A percentile compares a stretch with the other conserved stretches of the same genome.
Conservation (phyloP, 1,140 invertebrate species). For the Pogonus chalceus region DNA sequence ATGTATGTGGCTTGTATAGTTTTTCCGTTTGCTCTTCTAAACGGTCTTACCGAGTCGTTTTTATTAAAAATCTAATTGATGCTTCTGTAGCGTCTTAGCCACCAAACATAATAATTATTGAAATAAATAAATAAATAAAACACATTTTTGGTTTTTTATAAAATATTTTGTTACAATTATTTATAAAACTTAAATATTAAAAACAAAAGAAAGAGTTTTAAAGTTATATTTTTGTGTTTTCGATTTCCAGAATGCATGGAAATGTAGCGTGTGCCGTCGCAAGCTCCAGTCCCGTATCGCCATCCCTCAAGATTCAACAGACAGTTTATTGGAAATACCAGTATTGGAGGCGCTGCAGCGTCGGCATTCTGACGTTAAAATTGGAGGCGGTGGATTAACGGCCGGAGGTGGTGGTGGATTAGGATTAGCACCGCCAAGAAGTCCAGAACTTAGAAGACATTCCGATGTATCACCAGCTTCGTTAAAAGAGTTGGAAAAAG, state of each 20-base stretch:
- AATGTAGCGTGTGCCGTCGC: conserved; percentile 68
- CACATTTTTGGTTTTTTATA: no score
- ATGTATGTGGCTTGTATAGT: no score
- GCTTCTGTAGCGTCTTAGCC: no score
- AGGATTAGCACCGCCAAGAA: conserved; percentile 62
- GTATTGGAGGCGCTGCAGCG: conserved; percentile 61
- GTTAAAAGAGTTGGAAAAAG: conserved; percentile 74
- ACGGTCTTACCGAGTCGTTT: no score
- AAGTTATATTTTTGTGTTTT: conserved; percentile 5
- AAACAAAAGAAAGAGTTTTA: background rate
- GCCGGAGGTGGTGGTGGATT: conserved; percentile 37
- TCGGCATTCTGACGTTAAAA: conserved; percentile 66
- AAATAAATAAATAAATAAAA: background rate
- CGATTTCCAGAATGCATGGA: conserved; percentile 54
- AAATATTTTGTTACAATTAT: no score
- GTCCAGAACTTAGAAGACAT: conserved; percentile 65
- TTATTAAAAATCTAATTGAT: no score
- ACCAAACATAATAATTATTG: background rate
- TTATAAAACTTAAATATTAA: no score
- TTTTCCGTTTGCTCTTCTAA: no score
- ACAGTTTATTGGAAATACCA: conserved; percentile 67
- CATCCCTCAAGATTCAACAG: conserved; percentile 63
- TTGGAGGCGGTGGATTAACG: conserved; percentile 41
- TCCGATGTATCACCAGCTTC: conserved; percentile 76
- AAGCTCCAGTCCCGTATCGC: conserved; percentile 62